A percentile compares a stretch with the other conserved stretches of the same genome.
Evolutionary conservation across 1,140 invertebrate genomes (phyloP).

Genomic region (Mesaphorura yosii): DNA sequence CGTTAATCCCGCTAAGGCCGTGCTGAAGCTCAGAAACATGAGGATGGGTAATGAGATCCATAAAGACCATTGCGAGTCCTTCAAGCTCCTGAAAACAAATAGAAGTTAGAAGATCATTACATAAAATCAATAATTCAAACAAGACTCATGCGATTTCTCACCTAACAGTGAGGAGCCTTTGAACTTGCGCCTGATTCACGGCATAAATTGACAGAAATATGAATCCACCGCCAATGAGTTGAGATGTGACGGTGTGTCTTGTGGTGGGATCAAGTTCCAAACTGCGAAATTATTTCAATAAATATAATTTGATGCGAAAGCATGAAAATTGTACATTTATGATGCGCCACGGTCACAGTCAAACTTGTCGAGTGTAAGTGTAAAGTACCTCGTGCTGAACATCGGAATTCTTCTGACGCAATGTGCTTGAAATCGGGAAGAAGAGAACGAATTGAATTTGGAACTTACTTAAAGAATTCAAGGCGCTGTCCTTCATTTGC

Average conservation of each 20-base stretch:
- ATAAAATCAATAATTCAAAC: not conserved
- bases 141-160: constrained; percentile 34
- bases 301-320: too few species aligned
- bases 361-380: too few species aligned
- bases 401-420: not conserved
- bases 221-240: constrained; percentile 58
- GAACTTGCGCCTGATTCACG: constrained; percentile 77
- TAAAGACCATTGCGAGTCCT: constrained; percentile 49
- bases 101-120: too few species aligned
- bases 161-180: constrained; percentile 64
- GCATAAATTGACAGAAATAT: constrained; percentile 64
- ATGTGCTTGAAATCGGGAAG: too few species aligned
- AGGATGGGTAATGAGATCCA: constrained; percentile 61
- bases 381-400: too few species aligned
- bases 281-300: too few species aligned
- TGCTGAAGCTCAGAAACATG: constrained; percentile 51
- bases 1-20: constrained; percentile 63
- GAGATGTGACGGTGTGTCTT: constrained; percentile 60
- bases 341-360: too few species aligned
- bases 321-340: not conserved
- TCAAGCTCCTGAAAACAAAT: constrained; percentile 39
- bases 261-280: constrained; percentile 55
- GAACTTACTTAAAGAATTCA: constrained; percentile 52
- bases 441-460: not conserved
- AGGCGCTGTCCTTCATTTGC: constrained; percentile 52